phyloP scores from a whole-genome alignment of 2,113 vertebrate species.

The Onychorhynchus coronatus region DNA sequence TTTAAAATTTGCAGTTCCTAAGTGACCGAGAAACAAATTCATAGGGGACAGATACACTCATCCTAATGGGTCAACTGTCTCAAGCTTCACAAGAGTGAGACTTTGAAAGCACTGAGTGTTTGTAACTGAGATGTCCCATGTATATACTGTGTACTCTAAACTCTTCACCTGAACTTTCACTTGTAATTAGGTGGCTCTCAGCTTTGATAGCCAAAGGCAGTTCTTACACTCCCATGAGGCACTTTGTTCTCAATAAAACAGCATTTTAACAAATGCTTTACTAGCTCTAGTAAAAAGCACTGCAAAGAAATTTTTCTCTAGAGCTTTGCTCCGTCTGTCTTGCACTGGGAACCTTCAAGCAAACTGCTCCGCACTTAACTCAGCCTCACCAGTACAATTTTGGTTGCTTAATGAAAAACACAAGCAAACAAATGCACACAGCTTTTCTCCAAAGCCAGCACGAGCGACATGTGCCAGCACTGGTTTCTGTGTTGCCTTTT shows the following conservation, averaged over 20 bases:
- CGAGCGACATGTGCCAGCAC: fast-evolving
- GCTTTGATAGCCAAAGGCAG: not conserved
- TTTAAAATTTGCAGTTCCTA: not conserved
- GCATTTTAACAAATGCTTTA: not conserved
- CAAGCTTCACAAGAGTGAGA: not conserved
- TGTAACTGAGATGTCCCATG: not conserved
- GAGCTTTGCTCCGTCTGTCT: not conserved
- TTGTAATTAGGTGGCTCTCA: not conserved
- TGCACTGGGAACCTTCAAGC: not conserved
- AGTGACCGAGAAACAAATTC: not conserved
- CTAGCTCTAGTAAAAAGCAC: not conserved
- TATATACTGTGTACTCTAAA: not conserved
- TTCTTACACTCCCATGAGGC: not conserved
- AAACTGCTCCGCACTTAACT: not conserved
- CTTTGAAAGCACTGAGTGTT: not conserved
- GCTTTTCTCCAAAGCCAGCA: not conserved
- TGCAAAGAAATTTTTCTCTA: not conserved
- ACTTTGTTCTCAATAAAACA: not conserved
- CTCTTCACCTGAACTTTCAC: not conserved
- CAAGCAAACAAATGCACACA: not conserved
- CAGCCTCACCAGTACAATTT: not conserved
- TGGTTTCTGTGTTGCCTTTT: not conserved
- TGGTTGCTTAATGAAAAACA: not conserved
- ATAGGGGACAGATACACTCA: fast-evolving
- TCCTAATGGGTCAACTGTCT: not conserved